Evolutionary conservation across 2,797 vertebrate genomes (phyloP).

Genomic region (Alectoris magna): DNA sequence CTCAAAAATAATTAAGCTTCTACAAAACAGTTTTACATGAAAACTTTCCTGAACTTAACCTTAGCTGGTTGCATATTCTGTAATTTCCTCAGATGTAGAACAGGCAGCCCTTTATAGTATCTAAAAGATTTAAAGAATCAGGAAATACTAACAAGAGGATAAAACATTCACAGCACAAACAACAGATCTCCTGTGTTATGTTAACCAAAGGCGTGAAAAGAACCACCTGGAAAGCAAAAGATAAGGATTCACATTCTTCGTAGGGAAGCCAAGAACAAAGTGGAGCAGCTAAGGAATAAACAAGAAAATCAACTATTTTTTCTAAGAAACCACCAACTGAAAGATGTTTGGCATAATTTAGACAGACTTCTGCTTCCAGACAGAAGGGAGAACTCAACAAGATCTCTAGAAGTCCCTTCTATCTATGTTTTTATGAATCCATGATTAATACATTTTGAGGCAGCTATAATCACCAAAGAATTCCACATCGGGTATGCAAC

Average conservation of each 20-base stretch:
- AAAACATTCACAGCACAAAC: background rate
- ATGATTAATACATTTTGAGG: background rate
- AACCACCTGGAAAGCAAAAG: constrained; percentile 5
- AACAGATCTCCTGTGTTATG: background rate
- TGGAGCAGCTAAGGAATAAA: constrained; percentile 2
- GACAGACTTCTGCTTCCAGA: background rate
- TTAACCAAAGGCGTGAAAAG: constrained; percentile 11
- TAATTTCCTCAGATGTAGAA: background rate
- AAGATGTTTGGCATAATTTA: background rate
- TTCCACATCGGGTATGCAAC: background rate
- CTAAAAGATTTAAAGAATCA: background rate
- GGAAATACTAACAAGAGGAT: background rate
- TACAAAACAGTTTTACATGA: background rate
- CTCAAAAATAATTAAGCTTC: background rate
- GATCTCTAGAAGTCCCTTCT: background rate
- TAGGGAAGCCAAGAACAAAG: background rate
- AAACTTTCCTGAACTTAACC: background rate
- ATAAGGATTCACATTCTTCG: background rate
- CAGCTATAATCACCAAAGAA: background rate
- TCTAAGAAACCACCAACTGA: background rate
- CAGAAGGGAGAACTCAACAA: background rate
- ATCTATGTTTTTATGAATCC: background rate
- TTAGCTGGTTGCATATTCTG: background rate
- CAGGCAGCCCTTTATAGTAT: background rate
- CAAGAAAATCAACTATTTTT: background rate